Percentiles rank a stretch among this genome's conserved stretches.
Evolutionary conservation across 2,888 invertebrate genomes (phyloP).

Genomic region (Pandemis corylana): DNA sequence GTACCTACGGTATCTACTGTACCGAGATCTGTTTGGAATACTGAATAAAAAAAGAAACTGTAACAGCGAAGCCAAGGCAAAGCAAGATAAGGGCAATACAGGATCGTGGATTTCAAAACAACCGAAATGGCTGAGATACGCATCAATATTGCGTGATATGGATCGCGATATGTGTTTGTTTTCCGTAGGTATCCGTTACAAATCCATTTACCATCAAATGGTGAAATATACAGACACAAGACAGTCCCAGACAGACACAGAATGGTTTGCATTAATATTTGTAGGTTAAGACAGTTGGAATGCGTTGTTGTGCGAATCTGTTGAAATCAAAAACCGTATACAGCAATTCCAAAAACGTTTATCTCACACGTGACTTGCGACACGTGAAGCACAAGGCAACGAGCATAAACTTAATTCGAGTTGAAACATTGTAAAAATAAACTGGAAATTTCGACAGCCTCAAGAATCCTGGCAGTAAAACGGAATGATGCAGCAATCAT

Average conservation of each 20-base stretch:
- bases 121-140: too few species aligned
- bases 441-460: slow-evolving; percentile 19
- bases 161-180: too few species aligned
- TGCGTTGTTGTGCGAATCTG: too few species aligned
- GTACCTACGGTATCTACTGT: not conserved
- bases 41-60: too few species aligned
- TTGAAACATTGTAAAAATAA: slow-evolving; percentile 5
- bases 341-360: not conserved
- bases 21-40: not conserved
- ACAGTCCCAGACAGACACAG: too few species aligned
- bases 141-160: too few species aligned
- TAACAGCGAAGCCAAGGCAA: too few species aligned
- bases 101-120: too few species aligned
- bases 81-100: too few species aligned
- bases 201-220: too few species aligned
- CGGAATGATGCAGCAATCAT: slow-evolving; percentile 53
- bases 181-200: too few species aligned
- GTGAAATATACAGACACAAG: too few species aligned
- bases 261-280: not conserved
- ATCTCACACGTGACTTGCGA: not conserved
- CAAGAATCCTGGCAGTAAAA: slow-evolving; percentile 38
- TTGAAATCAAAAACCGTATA: slow-evolving; percentile 1
- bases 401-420: slow-evolving; percentile 28
- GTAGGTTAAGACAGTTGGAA: not conserved
- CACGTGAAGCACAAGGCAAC: slow-evolving; percentile 1